phyloP scores from a whole-genome alignment of 2,797 vertebrate species.

The Coregonus suidteri region DNA sequence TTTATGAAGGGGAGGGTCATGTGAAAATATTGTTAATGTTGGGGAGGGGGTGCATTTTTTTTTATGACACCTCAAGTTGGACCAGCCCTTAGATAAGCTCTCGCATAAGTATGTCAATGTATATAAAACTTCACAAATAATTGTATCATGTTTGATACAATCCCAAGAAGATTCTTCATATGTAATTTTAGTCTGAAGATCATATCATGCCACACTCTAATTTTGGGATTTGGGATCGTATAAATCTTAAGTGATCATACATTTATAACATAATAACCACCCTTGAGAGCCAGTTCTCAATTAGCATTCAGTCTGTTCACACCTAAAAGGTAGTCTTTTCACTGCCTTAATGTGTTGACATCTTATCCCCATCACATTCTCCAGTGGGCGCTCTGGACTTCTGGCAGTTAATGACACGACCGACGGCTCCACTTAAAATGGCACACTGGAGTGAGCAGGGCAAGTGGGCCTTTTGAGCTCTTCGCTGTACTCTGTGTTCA shows the following conservation, averaged over 20 bases:
- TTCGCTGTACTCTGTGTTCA: conserved; percentile 4
- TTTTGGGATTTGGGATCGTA: neutral
- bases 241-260: neutral
- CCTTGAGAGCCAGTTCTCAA: conserved; percentile 12
- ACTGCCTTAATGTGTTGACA: conserved; percentile 41
- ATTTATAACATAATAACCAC: neutral
- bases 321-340: conserved; percentile 32
- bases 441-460: conserved; percentile 25
- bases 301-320: conserved; percentile 17
- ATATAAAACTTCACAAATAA: too few relatives aligned
- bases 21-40: too few relatives aligned
- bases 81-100: too few relatives aligned
- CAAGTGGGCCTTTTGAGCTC: conserved; percentile 18
- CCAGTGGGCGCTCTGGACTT: conserved; percentile 36
- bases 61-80: too few relatives aligned
- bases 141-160: too few relatives aligned
- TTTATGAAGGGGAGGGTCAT: too few relatives aligned
- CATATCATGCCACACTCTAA: neutral
- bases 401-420: conserved; percentile 38
- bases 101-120: too few relatives aligned
- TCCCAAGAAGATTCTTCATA: too few relatives aligned
- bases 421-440: conserved; percentile 41
- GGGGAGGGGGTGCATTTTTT: too few relatives aligned
- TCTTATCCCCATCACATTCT: conserved; percentile 39
- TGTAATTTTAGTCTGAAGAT: too few relatives aligned